Evolutionary conservation across 2,888 invertebrate genomes (phyloP).

Genomic region (Gonocerus acuteangulatus): DNA sequence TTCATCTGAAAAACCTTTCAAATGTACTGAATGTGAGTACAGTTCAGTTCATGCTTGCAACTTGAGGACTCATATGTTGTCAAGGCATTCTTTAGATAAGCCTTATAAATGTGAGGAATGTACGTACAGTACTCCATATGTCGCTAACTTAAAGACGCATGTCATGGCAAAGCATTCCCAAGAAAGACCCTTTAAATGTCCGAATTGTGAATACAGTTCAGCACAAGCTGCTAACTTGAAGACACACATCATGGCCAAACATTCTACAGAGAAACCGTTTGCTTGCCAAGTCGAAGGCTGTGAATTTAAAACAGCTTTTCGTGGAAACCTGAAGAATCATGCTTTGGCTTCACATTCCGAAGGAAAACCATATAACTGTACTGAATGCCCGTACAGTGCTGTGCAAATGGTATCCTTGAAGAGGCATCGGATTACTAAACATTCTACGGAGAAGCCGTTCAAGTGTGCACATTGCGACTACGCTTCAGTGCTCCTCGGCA

Average conservation of each 20-base stretch:
- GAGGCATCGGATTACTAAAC: neutral
- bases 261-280: neutral
- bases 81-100: neutral
- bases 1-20: neutral
- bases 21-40: neutral
- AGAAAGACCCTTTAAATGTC: neutral
- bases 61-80: neutral
- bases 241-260: neutral
- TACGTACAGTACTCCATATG: neutral
- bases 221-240: neutral
- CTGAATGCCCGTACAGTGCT: neutral
- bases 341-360: neutral
- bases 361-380: neutral
- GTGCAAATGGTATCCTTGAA: neutral
- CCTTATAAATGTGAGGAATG: neutral
- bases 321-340: constrained; percentile 11
- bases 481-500: neutral
- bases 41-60: neutral
- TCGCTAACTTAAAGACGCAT: neutral
- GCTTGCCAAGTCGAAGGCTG: neutral
- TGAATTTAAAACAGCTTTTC: constrained; percentile 4
- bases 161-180: neutral
- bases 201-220: neutral
- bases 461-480: constrained; percentile 11
- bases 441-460: constrained; percentile 1